phyloP scores from a whole-genome alignment of 2,113 vertebrate genomes.

The Grammomys surdaster region DNA sequence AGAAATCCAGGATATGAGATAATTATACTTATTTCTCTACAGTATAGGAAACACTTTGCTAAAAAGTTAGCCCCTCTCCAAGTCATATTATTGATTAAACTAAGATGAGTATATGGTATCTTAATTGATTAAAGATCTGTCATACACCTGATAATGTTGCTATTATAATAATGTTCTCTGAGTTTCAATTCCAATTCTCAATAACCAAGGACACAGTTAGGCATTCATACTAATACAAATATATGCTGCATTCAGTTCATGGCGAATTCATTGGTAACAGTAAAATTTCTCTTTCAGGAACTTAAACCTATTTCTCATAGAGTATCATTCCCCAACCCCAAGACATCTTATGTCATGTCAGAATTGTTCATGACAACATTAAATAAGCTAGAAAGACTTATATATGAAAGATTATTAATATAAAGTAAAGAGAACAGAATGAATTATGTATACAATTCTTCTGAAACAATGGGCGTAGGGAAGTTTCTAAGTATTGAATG shows the following conservation, averaged over 20 bases:
- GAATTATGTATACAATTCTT: neutral
- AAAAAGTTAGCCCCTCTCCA: neutral
- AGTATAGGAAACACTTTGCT: neutral
- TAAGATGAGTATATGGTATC: neutral
- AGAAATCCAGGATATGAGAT: neutral
- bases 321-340: neutral
- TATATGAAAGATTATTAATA: neutral
- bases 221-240: neutral
- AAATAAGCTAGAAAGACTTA: neutral
- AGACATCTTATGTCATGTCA: neutral
- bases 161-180: neutral
- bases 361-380: neutral
- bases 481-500: neutral
- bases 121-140: neutral
- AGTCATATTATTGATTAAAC: neutral
- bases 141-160: neutral
- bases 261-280: neutral
- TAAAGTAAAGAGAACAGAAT: neutral
- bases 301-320: neutral
- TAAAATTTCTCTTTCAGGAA: neutral
- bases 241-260: neutral
- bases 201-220: neutral
- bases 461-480: neutral
- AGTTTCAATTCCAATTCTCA: neutral
- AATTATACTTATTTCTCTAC: slow-evolving; percentile 10